phyloP scores from a whole-genome alignment of 2,113 vertebrate species.

The Mystacornis crossleyi region DNA sequence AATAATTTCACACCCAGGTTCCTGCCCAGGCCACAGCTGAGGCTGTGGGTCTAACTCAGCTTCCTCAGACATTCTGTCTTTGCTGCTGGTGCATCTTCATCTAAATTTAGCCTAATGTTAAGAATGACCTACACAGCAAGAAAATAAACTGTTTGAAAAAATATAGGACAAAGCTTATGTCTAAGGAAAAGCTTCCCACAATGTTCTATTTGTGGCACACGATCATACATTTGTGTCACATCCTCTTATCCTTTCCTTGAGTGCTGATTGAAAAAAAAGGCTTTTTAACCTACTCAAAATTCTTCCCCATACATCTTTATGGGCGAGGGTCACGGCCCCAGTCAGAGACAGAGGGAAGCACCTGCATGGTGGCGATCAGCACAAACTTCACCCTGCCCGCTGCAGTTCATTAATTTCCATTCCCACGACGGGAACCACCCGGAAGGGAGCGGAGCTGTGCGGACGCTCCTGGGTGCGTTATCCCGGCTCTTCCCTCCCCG shows the following conservation, averaged over 20 bases:
- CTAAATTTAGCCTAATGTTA: constrained; percentile 60
- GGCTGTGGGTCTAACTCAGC: neutral
- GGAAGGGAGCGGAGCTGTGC: neutral
- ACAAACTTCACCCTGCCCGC: neutral
- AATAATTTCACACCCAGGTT: neutral
- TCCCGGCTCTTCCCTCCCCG: neutral
- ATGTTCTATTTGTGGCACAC: constrained; percentile 60
- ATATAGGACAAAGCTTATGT: constrained; percentile 68
- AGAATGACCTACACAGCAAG: constrained; percentile 58
- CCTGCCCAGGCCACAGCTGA: neutral
- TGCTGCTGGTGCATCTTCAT: neutral
- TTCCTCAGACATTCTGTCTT: neutral
- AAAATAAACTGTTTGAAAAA: constrained; percentile 65
- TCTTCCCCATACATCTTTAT: neutral
- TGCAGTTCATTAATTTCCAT: no score
- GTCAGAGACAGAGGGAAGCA: neutral
- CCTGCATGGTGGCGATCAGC: neutral
- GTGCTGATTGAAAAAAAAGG: neutral
- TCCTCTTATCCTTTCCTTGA: constrained; percentile 33
- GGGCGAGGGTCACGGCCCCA: neutral
- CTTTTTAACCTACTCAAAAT: constrained; percentile 23
- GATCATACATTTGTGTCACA: constrained; percentile 64
- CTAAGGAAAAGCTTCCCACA: constrained; percentile 67
- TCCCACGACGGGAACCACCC: neutral
- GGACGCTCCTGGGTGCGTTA: neutral